Evolutionary conservation across 2,113 vertebrate genomes (phyloP).

Genomic region (Oncorhynchus kisutch): DNA sequence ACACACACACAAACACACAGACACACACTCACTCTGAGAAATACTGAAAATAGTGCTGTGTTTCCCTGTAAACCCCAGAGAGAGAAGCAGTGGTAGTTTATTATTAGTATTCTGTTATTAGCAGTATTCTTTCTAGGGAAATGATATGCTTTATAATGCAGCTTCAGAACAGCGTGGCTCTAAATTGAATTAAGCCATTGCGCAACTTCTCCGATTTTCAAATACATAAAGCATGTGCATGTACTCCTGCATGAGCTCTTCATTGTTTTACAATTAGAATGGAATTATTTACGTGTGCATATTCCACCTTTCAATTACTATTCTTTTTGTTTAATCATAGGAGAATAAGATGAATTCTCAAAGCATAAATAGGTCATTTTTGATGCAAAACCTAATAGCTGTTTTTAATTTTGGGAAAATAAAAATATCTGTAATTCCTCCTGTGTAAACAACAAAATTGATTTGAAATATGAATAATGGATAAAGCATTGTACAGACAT

Average conservation of each 20-base stretch:
- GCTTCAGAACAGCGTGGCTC: slow-evolving; percentile 39
- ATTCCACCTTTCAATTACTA: slow-evolving; percentile 36
- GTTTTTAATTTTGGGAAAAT: slow-evolving; percentile 5
- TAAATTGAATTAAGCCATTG: slow-evolving; percentile 55
- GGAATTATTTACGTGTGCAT: slow-evolving; percentile 16
- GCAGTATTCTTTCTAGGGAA: slow-evolving; percentile 53
- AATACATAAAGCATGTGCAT: slow-evolving; percentile 8
- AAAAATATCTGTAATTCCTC: background rate
- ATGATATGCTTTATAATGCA: slow-evolving; percentile 41
- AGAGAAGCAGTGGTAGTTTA: slow-evolving; percentile 28
- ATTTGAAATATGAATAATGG: slow-evolving; percentile 34
- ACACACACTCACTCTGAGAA: slow-evolving; percentile 22
- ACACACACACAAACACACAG: slow-evolving; percentile 12
- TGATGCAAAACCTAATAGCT: slow-evolving; percentile 6
- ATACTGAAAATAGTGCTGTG: slow-evolving; percentile 19
- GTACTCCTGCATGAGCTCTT: slow-evolving; percentile 28
- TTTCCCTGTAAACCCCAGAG: background rate
- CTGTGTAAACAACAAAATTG: slow-evolving; percentile 5
- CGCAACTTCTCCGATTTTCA: slow-evolving; percentile 39
- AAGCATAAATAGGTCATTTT: background rate
- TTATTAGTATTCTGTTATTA: slow-evolving; percentile 59
- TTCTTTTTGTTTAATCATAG: slow-evolving; percentile 8
- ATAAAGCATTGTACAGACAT: background rate
- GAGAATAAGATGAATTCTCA: slow-evolving; percentile 1
- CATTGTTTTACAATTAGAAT: slow-evolving; percentile 41